Percentiles rank a stretch among this genome's conserved stretches.
Conservation (phyloP, 2,888 invertebrate species). For the Seira ritae region DNA sequence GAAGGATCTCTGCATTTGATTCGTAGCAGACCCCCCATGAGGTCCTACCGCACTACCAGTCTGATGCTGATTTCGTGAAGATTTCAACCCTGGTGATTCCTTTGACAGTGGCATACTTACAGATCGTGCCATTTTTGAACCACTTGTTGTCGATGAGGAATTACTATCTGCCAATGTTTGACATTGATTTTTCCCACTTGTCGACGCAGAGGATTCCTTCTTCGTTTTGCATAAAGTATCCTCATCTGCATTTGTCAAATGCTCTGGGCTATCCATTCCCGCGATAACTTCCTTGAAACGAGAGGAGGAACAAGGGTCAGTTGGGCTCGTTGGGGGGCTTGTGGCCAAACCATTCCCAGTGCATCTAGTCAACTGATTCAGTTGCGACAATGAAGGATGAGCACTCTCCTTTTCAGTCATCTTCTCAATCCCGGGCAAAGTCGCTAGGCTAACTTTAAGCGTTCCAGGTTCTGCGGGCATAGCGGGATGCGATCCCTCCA, state of each 20-base stretch:
- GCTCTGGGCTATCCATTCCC: conserved; percentile 45
- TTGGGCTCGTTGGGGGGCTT: conserved; percentile 40
- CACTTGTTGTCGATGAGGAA: conserved; percentile 42
- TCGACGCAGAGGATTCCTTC: conserved; percentile 20
- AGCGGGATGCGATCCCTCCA: conserved; percentile 90
- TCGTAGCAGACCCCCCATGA: conserved; percentile 59
- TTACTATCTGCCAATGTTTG: conserved; percentile 49
- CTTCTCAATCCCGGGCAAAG: conserved; percentile 83
- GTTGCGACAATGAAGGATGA: conserved; percentile 80
- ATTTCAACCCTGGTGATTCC: conserved; percentile 57
- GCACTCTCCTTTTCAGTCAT: conserved; percentile 98
- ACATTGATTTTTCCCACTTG: conserved; percentile 45
- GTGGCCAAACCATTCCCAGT: conserved; percentile 63
- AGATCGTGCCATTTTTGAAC: conserved; percentile 66
- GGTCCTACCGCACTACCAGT: conserved; percentile 26
- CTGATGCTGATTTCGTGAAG: conserved; percentile 43
- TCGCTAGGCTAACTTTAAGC: conserved; percentile 72
- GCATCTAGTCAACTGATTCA: conserved; percentile 74
- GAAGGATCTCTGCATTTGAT: conserved; percentile 71
- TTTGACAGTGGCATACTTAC: conserved; percentile 70
- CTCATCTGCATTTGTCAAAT: conserved; percentile 56
- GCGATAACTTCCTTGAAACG: conserved; percentile 39
- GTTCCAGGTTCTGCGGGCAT: conserved; percentile 86
- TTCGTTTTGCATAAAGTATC: conserved; percentile 34
- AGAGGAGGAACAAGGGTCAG: conserved; percentile 26